A percentile compares a stretch with the other conserved stretches of the same genome.
These are phyloP conservation scores for Dryoscopus gambensis DNA, from an alignment of 2,113 vertebrate genomes.

Conservation along the genomic window DNA sequence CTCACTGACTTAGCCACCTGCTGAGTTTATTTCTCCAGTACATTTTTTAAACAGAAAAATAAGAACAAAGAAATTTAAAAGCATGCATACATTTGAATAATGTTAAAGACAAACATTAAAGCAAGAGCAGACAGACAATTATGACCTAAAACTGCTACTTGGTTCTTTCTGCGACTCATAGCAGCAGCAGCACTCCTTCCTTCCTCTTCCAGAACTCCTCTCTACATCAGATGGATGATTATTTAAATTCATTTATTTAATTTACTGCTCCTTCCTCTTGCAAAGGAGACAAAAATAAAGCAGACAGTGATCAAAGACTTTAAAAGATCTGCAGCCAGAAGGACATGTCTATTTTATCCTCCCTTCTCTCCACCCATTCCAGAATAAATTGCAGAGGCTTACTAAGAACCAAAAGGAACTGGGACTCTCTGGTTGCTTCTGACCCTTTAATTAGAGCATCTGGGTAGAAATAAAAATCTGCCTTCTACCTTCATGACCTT, in stretches of 20 bases:
- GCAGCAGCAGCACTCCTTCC: neutral
- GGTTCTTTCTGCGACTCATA: neutral
- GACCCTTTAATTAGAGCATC: conserved; percentile 67
- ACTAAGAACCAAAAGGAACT: conserved; percentile 37
- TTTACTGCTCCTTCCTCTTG: neutral
- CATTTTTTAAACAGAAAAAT: neutral
- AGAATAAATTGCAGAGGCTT: conserved; percentile 53
- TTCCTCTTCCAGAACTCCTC: neutral
- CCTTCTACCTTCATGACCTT: conserved; percentile 42
- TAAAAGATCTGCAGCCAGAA: conserved; percentile 41
- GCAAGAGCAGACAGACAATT: neutral
- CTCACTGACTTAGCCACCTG: neutral
- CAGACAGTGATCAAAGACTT: conserved; percentile 33
- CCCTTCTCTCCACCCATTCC: neutral
- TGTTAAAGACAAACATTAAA: neutral
- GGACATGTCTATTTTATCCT: conserved; percentile 21
- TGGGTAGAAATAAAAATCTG: conserved; percentile 38
- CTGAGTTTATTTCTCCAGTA: neutral
- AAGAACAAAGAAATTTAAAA: neutral
- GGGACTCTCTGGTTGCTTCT: neutral
- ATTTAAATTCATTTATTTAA: conserved; percentile 28
- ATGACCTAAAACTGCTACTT: neutral
- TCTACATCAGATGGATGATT: neutral
- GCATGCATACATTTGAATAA: neutral
- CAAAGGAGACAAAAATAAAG: conserved; percentile 14